Evolutionary conservation across 2,888 invertebrate species (phyloP), one percentile per base, ranked within the genome.

Genomic region (Lochmaea crataegi): DNA sequence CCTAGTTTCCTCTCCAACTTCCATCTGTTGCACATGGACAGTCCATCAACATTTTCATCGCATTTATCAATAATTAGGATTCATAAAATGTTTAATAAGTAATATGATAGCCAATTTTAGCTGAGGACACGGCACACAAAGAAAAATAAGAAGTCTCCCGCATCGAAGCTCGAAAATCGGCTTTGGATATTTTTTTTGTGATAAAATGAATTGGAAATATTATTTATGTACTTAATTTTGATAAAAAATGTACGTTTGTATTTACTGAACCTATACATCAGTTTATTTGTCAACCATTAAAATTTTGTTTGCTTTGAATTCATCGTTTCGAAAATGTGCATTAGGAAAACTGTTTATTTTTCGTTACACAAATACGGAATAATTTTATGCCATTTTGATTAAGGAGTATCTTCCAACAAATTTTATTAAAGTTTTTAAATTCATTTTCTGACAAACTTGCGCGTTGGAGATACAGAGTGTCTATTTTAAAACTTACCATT

Each of bases 211-310:
- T 48, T 14, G 14, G 2, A 5, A 7, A 48, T 48, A 12, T n/a
- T 48, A 14, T 7, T n/a, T 14, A 45, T 3, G 48, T 48, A n/a
- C 48, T 7, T 48, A 32, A 32, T 32, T 48, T 48, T n/a, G 14
- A 48, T 48, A n/a, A 14, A 14, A 48, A 48, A 48, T 48, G 48
- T 48, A n/a, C 48, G 48, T 48, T 53, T 18, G 18, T 16, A 53
- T 53, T 16, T 53, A 53, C 53, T 53, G 9, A 53, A 53, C 16
- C 18, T 18, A 18, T 53, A 16, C 16, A 53, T 53, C 16, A 53
- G 53, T 53, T 18, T 53, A 53, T 53, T 53, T 53, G 53, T 53
- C 53, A 53, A 53, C 53, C 53, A 53, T 53, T 53, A 53, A 53
- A 53, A 53, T 1, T 53, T 16, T 53, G 53, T 53, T 53, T 53